A percentile compares a stretch with the other conserved stretches of the same genome.
phyloP scores from a whole-genome alignment of 1,140 invertebrate species.

The Papilio machaon region DNA sequence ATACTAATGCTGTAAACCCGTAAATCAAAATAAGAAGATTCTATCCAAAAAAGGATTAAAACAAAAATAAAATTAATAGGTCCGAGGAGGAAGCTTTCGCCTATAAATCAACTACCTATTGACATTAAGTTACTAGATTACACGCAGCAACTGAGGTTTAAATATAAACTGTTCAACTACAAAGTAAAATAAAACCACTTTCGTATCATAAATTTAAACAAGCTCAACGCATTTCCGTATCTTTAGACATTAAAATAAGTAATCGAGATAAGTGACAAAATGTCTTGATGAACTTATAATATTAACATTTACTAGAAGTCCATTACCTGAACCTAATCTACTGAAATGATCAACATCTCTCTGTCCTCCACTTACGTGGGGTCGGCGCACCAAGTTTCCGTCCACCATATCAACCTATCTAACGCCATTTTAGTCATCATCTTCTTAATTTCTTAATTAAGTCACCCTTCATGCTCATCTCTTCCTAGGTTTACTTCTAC shows the following conservation, averaged over 20 bases:
- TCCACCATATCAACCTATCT: no score
- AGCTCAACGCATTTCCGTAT: background rate
- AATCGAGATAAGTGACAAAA: background rate
- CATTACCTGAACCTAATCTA: no score
- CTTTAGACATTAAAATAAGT: background rate
- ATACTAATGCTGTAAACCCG: background rate
- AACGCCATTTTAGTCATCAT: no score
- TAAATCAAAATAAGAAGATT: conserved; percentile 20
- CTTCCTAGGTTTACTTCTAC: no score
- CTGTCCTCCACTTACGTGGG: no score
- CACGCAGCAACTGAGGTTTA: background rate
- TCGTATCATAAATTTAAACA: conserved; percentile 7
- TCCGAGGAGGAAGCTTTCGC: background rate
- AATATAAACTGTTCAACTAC: background rate
- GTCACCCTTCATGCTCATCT: no score
- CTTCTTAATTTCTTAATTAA: no score
- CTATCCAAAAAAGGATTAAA: conserved; percentile 6
- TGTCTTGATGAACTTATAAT: background rate
- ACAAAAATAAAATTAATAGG: conserved; percentile 14
- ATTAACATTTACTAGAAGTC: no score
- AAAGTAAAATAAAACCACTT: conserved; percentile 13
- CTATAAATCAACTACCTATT: conserved; percentile 1
- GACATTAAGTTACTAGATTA: conserved; percentile 14
- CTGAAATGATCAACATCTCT: no score
- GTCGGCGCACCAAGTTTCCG: no score